Conservation (phyloP, 2,113 vertebrate species). For the Coreoperca whiteheadi region DNA sequence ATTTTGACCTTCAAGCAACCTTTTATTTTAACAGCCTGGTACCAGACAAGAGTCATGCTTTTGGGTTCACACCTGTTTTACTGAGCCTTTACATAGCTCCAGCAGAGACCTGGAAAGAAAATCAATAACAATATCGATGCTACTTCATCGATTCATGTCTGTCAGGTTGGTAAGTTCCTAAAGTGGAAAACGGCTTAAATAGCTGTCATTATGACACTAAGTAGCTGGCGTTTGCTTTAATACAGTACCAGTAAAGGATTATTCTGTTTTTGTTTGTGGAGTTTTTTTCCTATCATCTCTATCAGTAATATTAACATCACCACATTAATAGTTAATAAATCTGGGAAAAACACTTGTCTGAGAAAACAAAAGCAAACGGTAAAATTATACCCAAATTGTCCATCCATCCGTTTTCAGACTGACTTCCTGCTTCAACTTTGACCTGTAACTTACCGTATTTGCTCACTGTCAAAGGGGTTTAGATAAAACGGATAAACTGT, state of each 20-base stretch:
- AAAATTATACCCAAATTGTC: too few species aligned
- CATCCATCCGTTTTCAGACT: too few species aligned
- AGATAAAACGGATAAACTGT: too few species aligned
- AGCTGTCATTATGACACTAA: background rate
- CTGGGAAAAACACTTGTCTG: too few species aligned
- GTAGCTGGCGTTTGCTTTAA: background rate
- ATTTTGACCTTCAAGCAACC: background rate
- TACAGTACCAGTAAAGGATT: background rate
- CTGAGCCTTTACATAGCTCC: constrained; percentile 1
- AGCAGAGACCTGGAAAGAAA: background rate
- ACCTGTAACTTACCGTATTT: too few species aligned
- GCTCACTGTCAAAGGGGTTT: too few species aligned
- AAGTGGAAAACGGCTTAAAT: too few species aligned
- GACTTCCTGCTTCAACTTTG: too few species aligned
- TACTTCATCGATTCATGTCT: background rate
- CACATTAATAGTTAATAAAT: background rate
- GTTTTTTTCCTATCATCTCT: background rate
- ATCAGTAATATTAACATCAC: background rate
- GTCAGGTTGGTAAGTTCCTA: background rate
- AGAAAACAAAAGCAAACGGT: too few species aligned
- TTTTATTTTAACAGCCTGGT: background rate
- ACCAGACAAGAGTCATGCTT: background rate
- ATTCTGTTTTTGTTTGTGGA: too few species aligned
- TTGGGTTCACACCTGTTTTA: background rate
- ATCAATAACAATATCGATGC: background rate